Evolutionary conservation across 2,797 vertebrate species (phyloP), one percentile per base, ranked within the genome.

Genomic region (Poeciliopsis infans): DNA sequence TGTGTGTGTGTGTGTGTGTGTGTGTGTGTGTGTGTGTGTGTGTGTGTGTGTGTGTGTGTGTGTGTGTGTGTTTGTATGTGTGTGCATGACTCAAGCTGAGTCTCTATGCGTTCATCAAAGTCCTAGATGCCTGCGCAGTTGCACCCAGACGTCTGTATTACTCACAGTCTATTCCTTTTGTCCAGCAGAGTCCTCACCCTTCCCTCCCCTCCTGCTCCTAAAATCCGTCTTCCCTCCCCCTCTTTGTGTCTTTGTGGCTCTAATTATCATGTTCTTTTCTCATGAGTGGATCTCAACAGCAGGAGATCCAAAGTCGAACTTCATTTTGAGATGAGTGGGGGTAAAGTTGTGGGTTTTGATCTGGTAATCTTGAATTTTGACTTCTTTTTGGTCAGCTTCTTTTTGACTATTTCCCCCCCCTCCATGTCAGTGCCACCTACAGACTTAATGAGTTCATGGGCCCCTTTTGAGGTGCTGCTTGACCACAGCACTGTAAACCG

Each of bases 221-320:
- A 78, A 71, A 25, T 76, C 76, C 46, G 43, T 79, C 57, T 73
- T 45, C 84, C 86, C 64, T 75, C 82, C 77, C 81, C 75, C 74
- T 80, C 1, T 39, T 5, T 39, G 31, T 80, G 74, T 81, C 86
- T 94, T 89, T 92, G 90, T 90, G 91, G 79, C 90, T 92, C 72
- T 88, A 90, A 94, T 95, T 93, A 93, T 93, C 72, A 12, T 5
- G 57, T 85, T 89, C 88, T 87, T 93, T 94, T 91, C 79, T 92
- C 91, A 84, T 81, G 85, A 91, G 84, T 75, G 41, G 73, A 85
- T 82, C 83, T 86, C 86, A 81, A 88, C 75, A 79, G 77, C 75
- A 75, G 80, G 79, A 74, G 75, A 80, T 33, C 31, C 12, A 73
- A 74, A 82, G 82, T 55, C 8, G 69, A 57, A 70, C 45, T 75